A percentile compares a stretch with the other conserved stretches of the same genome.
Conservation (phyloP, 1,140 invertebrate genomes). For the Forficula auricularia region DNA sequence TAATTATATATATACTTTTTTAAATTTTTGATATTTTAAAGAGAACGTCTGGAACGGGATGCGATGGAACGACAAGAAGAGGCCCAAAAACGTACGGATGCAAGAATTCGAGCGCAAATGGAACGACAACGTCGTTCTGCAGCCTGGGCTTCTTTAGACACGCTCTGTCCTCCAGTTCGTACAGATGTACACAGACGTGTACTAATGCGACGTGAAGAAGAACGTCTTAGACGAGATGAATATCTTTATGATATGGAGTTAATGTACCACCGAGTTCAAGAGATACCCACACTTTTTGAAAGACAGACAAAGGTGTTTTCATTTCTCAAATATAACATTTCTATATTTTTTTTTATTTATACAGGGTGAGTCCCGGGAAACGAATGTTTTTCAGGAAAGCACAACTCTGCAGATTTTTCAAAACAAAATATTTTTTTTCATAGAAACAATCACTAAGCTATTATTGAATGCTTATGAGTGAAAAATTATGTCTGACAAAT, state of each 20-base stretch:
- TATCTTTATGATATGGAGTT: constrained; percentile 47
- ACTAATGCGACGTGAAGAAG: constrained; percentile 44
- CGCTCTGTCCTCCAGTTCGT: constrained; percentile 20
- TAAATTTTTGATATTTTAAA: constrained; percentile 18
- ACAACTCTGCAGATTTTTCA: too few species aligned
- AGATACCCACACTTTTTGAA: constrained; percentile 49
- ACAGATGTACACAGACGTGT: constrained; percentile 42
- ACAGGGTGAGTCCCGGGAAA: too few species aligned
- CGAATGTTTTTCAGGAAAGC: too few species aligned
- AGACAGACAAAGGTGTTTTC: constrained; percentile 39
- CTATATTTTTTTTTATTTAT: too few species aligned
- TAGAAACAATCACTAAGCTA: too few species aligned
- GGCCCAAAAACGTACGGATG: constrained; percentile 32
- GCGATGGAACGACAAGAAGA: constrained; percentile 36
- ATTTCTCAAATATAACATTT: too few species aligned
- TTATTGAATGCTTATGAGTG: too few species aligned
- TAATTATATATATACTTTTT: neutral
- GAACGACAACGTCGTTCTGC: constrained; percentile 39
- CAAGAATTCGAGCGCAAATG: constrained; percentile 35
- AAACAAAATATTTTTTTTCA: too few species aligned
- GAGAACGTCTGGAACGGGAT: constrained; percentile 42
- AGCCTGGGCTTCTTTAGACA: constrained; percentile 43
- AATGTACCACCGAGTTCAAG: constrained; percentile 46
- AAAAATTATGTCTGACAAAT: too few species aligned
- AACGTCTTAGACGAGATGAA: constrained; percentile 41